Evolutionary conservation across 2,797 vertebrate genomes (phyloP).

Genomic region (Lepidocolaptes lacrymiger): DNA sequence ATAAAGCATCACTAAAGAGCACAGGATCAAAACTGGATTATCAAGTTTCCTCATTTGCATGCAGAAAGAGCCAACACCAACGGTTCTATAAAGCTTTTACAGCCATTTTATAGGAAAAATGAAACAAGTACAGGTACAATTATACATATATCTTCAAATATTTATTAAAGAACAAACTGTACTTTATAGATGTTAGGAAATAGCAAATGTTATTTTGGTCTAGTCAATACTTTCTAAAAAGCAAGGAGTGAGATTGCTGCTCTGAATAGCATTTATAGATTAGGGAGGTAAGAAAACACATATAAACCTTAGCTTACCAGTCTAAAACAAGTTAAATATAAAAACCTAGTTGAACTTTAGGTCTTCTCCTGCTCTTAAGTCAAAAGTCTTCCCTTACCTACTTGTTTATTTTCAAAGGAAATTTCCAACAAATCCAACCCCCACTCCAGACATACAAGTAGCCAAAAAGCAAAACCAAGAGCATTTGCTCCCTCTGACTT

Average conservation of each 20-base stretch:
- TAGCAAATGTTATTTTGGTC: neutral
- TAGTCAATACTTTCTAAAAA: neutral
- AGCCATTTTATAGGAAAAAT: neutral
- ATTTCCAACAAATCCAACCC: neutral
- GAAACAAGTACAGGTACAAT: neutral
- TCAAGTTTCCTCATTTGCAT: conserved; percentile 1
- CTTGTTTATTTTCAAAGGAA: neutral
- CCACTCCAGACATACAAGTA: neutral
- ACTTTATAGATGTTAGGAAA: neutral
- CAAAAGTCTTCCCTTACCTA: neutral
- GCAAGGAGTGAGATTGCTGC: neutral
- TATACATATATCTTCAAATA: neutral
- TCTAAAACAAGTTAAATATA: neutral
- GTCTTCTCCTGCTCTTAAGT: neutral
- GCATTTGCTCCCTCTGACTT: neutral
- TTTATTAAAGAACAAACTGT: neutral
- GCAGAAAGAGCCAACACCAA: neutral
- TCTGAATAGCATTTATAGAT: neutral
- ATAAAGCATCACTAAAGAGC: conserved; percentile 9
- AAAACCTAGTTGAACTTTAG: neutral
- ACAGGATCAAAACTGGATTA: conserved; percentile 37
- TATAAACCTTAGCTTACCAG: neutral
- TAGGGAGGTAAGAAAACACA: neutral
- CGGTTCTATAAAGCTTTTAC: neutral
- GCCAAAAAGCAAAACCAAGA: neutral